Base-by-base conservation (phyloP, 1,140 invertebrate genomes). In the Bombus impatiens region DNA sequence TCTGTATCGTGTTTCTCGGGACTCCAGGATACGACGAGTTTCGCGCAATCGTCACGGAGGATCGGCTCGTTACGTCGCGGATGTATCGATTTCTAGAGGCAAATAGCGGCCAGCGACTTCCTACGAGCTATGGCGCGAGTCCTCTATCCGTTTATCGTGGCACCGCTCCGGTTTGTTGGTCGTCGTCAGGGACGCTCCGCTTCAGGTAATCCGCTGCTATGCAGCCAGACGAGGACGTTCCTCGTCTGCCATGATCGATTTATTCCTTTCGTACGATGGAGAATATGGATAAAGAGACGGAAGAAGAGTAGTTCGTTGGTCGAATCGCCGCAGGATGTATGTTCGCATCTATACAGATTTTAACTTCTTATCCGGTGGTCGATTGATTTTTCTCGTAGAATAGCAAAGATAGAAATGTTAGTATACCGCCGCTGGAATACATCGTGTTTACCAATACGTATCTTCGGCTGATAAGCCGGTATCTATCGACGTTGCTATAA, bases 11-110 rank as follows among this genome's bases (percentile, higher is more conserved):
- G 77, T 78, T 78, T 65, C 40, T 18, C 65, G 37, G 9, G 3
- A 25, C 15, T 22, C 10, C 78, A 70, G 65, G 78, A 80, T 53
- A 44, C 78, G 80, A 65, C 32, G 80, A 32, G 81, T 76, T 82
- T 35, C 81, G 57, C 32, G 22, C 18, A 47, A 76, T 82, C 80
- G 53, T 75, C 79, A 40, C 32, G 13, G 4, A 4, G 70, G 53
- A 82, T 82, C 57, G 40, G 53, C 57, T 83, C 72, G 81, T 82
- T 82, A 76, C 57, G 57, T 53, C 81, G 57, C 71, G 81, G 71
- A 76, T 67, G 72, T 75, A 83, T 83, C 81, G 81, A 83, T 83
- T 77, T 83, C 81, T 76, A 47, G 32, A 57, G 35, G 81, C 72
- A 32, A 81, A 72, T 59, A 35, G 68, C 37, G 47, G 37, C 35